Conservation (phyloP, 2,113 vertebrate species). For the Alligator mississippiensis region DNA sequence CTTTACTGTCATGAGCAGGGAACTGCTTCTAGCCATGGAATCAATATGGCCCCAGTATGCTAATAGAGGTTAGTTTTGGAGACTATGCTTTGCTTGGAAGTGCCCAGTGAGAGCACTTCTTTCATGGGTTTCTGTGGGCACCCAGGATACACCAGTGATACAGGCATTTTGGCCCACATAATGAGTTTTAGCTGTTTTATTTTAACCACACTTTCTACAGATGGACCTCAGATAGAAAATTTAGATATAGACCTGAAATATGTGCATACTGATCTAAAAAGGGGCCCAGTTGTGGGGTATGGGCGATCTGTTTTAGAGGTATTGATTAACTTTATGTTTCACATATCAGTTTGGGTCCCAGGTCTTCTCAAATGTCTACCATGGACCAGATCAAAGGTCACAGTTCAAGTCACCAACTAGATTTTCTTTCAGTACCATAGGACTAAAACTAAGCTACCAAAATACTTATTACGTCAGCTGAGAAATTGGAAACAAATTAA, state of each 20-base stretch:
- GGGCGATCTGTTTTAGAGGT: not conserved
- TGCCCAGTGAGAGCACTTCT: not conserved
- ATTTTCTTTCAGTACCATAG: not conserved
- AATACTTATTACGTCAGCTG: not conserved
- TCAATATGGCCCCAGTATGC: accelerated
- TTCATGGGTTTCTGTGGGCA: not conserved
- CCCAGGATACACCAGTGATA: not conserved
- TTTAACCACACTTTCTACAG: no score
- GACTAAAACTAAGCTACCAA: not conserved
- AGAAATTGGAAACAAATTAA: conserved; percentile 36
- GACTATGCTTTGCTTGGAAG: not conserved
- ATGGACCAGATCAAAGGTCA: not conserved
- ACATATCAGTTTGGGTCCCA: not conserved
- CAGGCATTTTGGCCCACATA: not conserved
- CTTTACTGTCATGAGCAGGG: not conserved
- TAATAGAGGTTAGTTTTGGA: not conserved
- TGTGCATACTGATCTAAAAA: conserved; percentile 6
- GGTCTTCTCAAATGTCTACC: accelerated
- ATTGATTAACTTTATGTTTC: not conserved
- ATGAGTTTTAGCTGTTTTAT: not conserved
- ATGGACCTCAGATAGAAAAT: not conserved
- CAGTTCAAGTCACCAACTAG: not conserved
- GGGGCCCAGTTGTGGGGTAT: not conserved
- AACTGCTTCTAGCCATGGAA: not conserved
- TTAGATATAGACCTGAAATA: not conserved